Conservation (phyloP, 1,140 invertebrate species). For the Mesaphorura yosii region DNA sequence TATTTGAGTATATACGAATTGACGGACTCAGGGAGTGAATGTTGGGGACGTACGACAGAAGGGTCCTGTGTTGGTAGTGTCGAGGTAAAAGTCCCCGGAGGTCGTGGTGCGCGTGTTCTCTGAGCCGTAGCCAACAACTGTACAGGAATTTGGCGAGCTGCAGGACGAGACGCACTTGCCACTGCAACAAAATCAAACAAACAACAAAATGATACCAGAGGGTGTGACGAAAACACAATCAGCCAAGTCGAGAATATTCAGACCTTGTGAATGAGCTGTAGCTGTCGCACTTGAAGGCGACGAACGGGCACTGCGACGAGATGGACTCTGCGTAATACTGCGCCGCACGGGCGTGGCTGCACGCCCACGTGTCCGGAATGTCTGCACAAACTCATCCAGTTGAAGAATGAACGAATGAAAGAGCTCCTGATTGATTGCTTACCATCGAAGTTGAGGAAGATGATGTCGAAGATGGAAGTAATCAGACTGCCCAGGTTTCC, state of each 20-base stretch:
- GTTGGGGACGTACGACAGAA: slow-evolving; percentile 22
- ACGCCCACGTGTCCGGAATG: slow-evolving; percentile 14
- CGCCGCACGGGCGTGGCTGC: slow-evolving; percentile 23
- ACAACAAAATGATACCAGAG: not conserved
- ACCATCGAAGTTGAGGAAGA: slow-evolving; percentile 14
- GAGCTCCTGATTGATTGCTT: not conserved
- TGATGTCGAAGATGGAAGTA: slow-evolving; percentile 9
- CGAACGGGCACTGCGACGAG: slow-evolving; percentile 12
- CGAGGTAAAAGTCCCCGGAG: slow-evolving; percentile 15
- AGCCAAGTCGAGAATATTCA: too few species aligned
- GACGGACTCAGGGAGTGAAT: not conserved
- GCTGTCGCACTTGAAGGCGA: slow-evolving; percentile 12
- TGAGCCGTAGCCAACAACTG: slow-evolving; percentile 10
- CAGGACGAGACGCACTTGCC: slow-evolving; percentile 19
- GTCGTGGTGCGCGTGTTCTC: not conserved
- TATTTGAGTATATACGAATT: not conserved
- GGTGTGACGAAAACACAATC: not conserved
- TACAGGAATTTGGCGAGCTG: slow-evolving; percentile 3
- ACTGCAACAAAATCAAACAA: slow-evolving; percentile 7
- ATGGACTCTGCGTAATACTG: slow-evolving; percentile 24
- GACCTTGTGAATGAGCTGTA: slow-evolving; percentile 15
- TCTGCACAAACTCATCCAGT: not conserved
- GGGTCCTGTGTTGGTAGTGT: slow-evolving; percentile 3
- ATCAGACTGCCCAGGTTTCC: slow-evolving; percentile 15
- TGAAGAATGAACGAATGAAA: not conserved